These are phyloP conservation scores for Leptobrachium leishanense DNA, from an alignment of 2,113 vertebrate species.

Conservation along the genomic window DNA sequence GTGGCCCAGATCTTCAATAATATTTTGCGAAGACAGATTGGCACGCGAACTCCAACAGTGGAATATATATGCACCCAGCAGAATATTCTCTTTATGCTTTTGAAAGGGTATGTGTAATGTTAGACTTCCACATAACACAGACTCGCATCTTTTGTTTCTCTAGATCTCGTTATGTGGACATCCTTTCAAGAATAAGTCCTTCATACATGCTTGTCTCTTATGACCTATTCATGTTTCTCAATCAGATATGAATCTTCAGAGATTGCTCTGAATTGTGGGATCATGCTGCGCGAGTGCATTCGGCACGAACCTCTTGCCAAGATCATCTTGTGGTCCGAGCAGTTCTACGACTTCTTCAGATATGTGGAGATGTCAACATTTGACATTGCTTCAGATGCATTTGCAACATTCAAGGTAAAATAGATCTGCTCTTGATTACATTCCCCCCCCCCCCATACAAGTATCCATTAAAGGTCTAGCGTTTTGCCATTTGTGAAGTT, in stretches of 20 bases:
- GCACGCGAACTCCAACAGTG: constrained; percentile 92
- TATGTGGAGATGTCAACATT: constrained; percentile 86
- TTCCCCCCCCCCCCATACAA: too few species aligned
- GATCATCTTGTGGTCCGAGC: constrained; percentile 83
- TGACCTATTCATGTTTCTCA: too few species aligned
- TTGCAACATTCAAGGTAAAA: constrained; percentile 83
- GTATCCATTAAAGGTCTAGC: too few species aligned
- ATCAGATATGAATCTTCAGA: constrained; percentile 80
- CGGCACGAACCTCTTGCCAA: constrained; percentile 81
- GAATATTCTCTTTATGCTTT: constrained; percentile 95
- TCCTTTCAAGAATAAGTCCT: too few species aligned
- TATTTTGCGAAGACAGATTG: constrained; percentile 93
- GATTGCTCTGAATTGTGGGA: constrained; percentile 83
- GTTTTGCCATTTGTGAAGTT: too few species aligned
- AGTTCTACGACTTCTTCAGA: constrained; percentile 88
- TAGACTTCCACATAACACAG: too few species aligned
- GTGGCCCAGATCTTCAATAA: constrained; percentile 98
- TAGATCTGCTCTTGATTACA: too few species aligned
- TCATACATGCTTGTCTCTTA: too few species aligned
- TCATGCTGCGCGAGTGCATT: constrained; percentile 84
- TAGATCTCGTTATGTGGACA: too few species aligned
- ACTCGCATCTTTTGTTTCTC: too few species aligned
- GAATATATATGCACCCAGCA: constrained; percentile 97
- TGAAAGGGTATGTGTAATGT: constrained; percentile 80
- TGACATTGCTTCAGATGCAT: constrained; percentile 83